Percentiles rank a stretch among this genome's conserved stretches.
Evolutionary conservation across 2,888 invertebrate species (phyloP).

Genomic region (Ceratothoa steindachneri): DNA sequence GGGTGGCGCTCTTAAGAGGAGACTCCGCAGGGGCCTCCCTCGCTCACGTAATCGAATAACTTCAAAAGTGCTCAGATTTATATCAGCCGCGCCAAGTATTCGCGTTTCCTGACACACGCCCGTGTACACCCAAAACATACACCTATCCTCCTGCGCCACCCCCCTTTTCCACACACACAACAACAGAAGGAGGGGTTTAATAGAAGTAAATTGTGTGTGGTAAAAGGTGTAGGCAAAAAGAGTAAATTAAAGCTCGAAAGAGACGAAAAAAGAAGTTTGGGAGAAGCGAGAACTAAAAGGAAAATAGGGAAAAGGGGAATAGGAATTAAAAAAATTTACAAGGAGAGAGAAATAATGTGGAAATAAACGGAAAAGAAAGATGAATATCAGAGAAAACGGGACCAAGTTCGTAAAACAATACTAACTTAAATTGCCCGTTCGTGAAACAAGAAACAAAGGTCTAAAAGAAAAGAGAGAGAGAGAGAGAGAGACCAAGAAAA

Average conservation of each 20-base stretch:
- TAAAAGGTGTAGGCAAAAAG: no score
- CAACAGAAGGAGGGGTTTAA: not conserved
- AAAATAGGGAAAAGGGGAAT: not conserved
- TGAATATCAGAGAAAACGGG: not conserved
- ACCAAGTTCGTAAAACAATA: not conserved
- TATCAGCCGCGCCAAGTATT: not conserved
- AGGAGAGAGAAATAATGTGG: not conserved
- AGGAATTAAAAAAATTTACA: not conserved
- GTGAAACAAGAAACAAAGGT: not conserved
- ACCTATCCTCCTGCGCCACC: no score
- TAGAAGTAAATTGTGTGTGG: not conserved
- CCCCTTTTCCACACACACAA: no score
- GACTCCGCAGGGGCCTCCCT: no score
- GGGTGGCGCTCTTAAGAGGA: no score
- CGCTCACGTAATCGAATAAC: not conserved
- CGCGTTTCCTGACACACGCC: no score
- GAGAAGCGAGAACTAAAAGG: not conserved
- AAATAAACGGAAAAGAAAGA: not conserved
- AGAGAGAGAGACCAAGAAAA: no score
- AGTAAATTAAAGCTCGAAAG: no score
- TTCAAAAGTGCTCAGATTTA: not conserved
- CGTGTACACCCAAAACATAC: no score
- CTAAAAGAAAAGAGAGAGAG: not conserved
- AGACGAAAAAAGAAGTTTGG: not conserved
- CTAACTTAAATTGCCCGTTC: not conserved